These are phyloP conservation scores for Papilio aristodemus DNA, from an alignment of 1,140 invertebrate genomes.

Conservation along the genomic window DNA sequence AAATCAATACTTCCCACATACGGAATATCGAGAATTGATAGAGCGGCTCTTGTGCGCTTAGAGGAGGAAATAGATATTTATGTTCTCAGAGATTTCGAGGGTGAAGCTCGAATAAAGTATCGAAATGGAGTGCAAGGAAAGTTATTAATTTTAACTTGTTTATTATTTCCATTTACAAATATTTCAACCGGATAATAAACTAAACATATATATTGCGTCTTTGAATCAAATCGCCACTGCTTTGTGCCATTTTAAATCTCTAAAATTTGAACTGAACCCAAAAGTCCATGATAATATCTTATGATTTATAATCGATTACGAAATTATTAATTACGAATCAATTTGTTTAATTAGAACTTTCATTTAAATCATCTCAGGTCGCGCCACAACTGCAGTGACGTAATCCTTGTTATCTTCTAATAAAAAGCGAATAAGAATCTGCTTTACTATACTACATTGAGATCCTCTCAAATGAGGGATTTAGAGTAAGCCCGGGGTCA, in stretches of 20 bases:
- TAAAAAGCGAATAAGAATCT: slow-evolving; percentile 16
- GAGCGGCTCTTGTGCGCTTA: slow-evolving; percentile 48
- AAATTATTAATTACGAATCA: no score
- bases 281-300: no score
- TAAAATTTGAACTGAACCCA: not conserved
- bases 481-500: slow-evolving; percentile 45
- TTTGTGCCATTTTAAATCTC: no score
- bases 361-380: not conserved
- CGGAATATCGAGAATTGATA: slow-evolving; percentile 46
- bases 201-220: no score
- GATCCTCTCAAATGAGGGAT: slow-evolving; percentile 55
- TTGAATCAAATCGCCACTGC: no score
- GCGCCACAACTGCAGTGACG: not conserved
- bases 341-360: not conserved
- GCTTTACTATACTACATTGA: slow-evolving; percentile 28
- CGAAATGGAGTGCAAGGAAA: not conserved
- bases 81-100: slow-evolving; percentile 34
- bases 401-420: slow-evolving; percentile 18
- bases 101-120: not conserved
- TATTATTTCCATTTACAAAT: no score
- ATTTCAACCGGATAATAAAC: no score
- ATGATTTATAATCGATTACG: no score
- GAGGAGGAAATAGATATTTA: slow-evolving; percentile 46
- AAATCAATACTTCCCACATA: slow-evolving; percentile 27
- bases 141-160: not conserved